Percentiles rank a stretch among this genome's conserved stretches.
phyloP scores from a whole-genome alignment of 1,140 invertebrate genomes.

The Scaptomyza graminum region DNA sequence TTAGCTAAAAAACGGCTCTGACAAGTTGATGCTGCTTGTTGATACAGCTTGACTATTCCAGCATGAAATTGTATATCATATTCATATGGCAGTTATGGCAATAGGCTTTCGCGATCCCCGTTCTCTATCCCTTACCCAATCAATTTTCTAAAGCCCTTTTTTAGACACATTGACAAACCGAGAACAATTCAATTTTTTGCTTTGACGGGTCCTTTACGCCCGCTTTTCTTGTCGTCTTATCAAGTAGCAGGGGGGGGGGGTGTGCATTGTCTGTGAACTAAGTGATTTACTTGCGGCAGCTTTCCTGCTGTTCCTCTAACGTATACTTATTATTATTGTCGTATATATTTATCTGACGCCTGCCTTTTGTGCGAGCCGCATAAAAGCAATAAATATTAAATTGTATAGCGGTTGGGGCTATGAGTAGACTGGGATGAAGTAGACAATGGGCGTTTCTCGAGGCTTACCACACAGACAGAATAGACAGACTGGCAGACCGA shows the following conservation, averaged over 20 bases:
- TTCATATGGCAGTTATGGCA: conserved; percentile 31
- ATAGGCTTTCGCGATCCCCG: conserved; percentile 5
- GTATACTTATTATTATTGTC: conserved; percentile 61
- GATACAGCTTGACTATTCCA: conserved; percentile 28
- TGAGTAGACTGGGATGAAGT: not conserved
- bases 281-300: conserved; percentile 52
- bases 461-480: conserved; percentile 30
- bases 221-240: conserved; percentile 44
- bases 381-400: conserved; percentile 69
- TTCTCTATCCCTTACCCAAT: not conserved
- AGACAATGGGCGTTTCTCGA: conserved; percentile 33
- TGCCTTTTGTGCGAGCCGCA: conserved; percentile 50
- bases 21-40: conserved; percentile 41
- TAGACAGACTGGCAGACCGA: conserved; percentile 31
- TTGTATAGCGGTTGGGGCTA: conserved; percentile 23
- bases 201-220: conserved; percentile 19
- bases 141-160: conserved; percentile 38
- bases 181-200: conserved; percentile 56
- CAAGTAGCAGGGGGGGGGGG: not conserved
- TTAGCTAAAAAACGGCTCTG: conserved; percentile 13
- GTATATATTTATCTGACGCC: conserved; percentile 64
- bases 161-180: conserved; percentile 56
- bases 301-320: conserved; percentile 14
- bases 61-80: conserved; percentile 42
- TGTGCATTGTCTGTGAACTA: conserved; percentile 31